Base-by-base conservation (phyloP, 92 coral and sea anemone genomes). In the Siderastrea radians region DNA sequence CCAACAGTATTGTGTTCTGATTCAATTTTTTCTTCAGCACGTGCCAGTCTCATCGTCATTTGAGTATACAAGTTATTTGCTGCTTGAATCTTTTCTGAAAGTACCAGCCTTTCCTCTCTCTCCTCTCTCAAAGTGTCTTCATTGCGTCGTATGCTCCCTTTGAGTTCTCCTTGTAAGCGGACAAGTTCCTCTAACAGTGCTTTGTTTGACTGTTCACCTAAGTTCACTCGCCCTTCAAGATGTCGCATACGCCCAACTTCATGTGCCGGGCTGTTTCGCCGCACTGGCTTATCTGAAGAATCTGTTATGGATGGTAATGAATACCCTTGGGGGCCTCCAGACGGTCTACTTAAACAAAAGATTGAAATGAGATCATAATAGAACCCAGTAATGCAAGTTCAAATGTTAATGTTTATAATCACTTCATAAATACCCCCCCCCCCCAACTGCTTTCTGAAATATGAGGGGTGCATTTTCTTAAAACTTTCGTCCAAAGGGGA, bases 191-290 rank as follows among this genome's bases (percentile, higher is more conserved):
- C 99, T 72, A 98, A 87, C 7, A 98, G 92, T 7, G 98, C 95
- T 80, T 96, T 88, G 91, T 98, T 98, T 49, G 99, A 98, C 76
- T 98, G 99, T 55, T 98, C 99, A 75, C 95, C 96, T n/a, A 98
- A 61, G 53, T 93, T 94, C 4, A 98, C 75, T 67, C 99, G 87
- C 5, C 98, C 91, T 72, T 96, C 98, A 70, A 98, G 90, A 55
- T 98, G 92, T 48, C 96, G 83, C 9, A 94, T 53, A 49, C 98
- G 92, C 17, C 84, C 90, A 7, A 87, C 90, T 8, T 84, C 93
- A 7, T 68, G 75, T 5, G 65, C 84, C 43, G 94, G 91, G 46
- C 95, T 90, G 57, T 86, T 86, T 73, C 89, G 83, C 14, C 92
- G 92, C 48, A 68, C 75, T 77, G 67, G 48, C 72, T 90, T 88